Conservation (phyloP, 1,140 invertebrate genomes). For the Aphaenogaster floridana region DNA sequence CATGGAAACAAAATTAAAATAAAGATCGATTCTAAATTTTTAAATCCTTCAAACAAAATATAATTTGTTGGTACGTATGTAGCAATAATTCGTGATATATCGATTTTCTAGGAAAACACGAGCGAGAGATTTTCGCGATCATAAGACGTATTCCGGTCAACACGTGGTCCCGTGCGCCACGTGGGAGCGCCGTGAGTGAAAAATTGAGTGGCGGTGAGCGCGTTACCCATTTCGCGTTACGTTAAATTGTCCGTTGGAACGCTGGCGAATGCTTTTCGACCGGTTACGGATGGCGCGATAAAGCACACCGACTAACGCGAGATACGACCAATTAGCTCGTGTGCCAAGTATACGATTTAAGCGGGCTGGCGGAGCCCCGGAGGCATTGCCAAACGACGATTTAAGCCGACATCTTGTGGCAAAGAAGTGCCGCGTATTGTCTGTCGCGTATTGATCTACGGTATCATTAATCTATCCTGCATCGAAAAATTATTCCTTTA, state of each 20-base stretch:
- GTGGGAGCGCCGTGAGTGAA: conserved; percentile 55
- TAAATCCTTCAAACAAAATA: background rate
- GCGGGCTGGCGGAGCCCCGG: conserved; percentile 57
- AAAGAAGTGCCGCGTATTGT: conserved; percentile 57
- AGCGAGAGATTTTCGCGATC: background rate
- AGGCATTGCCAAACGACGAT: conserved; percentile 78
- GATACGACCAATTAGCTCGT: conserved; percentile 83
- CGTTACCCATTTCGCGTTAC: conserved; percentile 54
- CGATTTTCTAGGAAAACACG: background rate
- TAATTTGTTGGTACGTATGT: background rate
- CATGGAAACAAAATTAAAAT: background rate
- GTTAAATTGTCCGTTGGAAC: conserved; percentile 64
- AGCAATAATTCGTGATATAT: background rate
- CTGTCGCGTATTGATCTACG: conserved; percentile 44
- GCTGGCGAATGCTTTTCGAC: conserved; percentile 77
- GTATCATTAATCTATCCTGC: conserved; percentile 30
- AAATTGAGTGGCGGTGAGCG: conserved; percentile 52
- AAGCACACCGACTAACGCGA: conserved; percentile 79
- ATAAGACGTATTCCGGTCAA: conserved; percentile 23
- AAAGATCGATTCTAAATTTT: background rate
- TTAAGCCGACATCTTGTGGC: conserved; percentile 70
- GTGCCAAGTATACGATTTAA: conserved; percentile 82
- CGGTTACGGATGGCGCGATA: conserved; percentile 82
- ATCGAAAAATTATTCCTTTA: conserved; percentile 12
- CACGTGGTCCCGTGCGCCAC: conserved; percentile 62